Evolutionary conservation across 2,888 invertebrate genomes (phyloP).

Genomic region (Anorthoa munda): DNA sequence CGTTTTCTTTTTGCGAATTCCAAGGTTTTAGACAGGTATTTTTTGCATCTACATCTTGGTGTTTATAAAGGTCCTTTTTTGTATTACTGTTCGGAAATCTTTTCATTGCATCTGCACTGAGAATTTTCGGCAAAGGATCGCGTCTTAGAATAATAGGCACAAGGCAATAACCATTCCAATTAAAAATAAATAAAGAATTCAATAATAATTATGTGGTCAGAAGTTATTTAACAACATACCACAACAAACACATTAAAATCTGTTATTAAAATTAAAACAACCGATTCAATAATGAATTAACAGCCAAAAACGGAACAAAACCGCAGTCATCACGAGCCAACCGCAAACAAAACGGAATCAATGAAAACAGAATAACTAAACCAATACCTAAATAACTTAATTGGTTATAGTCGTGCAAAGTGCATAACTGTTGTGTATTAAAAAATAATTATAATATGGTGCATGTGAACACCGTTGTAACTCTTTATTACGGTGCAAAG

Average conservation of each 20-base stretch:
- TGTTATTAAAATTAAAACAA: constrained; percentile 35
- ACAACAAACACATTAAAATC: constrained; percentile 21
- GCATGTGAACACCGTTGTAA: constrained; percentile 63
- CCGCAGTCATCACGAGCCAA: constrained; percentile 40
- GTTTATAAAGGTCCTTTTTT: constrained; percentile 4
- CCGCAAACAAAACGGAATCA: constrained; percentile 43
- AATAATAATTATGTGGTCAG: constrained; percentile 5
- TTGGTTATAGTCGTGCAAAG: constrained; percentile 56
- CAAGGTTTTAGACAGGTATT: background rate
- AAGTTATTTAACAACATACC: constrained; percentile 20
- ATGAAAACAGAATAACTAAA: constrained; percentile 41
- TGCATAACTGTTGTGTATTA: constrained; percentile 63
- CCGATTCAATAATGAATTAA: constrained; percentile 28
- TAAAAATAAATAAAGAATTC: background rate
- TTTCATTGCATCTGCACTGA: background rate
- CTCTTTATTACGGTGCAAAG: constrained; percentile 67
- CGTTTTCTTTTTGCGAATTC: constrained; percentile 30
- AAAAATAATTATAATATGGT: constrained; percentile 62
- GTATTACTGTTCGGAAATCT: background rate
- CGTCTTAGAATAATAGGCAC: background rate
- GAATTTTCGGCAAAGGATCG: background rate
- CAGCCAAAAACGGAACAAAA: constrained; percentile 23
- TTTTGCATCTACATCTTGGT: constrained; percentile 2
- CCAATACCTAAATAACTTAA: constrained; percentile 60
- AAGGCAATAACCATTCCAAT: background rate